phyloP scores from a whole-genome alignment of 2,797 vertebrate species.

The Anas capensis region DNA sequence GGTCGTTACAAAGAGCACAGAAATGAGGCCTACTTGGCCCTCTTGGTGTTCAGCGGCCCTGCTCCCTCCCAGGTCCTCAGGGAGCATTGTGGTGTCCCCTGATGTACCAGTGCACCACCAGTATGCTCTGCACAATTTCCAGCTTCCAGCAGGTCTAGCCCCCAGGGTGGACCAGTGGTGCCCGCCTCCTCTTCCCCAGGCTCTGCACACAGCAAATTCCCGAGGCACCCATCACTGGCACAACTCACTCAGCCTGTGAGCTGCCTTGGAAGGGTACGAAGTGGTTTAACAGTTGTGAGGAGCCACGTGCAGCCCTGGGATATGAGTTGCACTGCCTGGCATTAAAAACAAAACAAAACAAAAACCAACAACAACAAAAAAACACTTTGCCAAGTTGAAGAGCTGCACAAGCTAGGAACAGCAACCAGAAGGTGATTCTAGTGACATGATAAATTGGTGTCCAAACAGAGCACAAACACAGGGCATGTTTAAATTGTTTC shows the following conservation, averaged over 20 bases:
- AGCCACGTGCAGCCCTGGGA: background rate
- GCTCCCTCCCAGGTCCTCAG: background rate
- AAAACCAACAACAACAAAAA: background rate
- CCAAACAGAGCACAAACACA: background rate
- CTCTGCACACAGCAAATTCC: background rate
- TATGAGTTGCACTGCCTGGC: background rate
- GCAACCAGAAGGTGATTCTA: background rate
- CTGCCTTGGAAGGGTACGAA: background rate
- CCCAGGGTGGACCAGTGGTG: background rate
- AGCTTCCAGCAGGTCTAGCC: background rate
- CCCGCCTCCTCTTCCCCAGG: background rate
- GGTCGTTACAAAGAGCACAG: background rate
- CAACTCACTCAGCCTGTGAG: background rate
- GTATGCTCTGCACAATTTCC: background rate
- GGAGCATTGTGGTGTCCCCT: background rate
- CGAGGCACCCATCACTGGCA: background rate
- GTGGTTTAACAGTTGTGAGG: background rate
- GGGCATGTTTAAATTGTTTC: background rate
- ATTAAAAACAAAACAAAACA: background rate
- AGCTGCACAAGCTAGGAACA: background rate
- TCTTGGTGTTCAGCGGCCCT: background rate
- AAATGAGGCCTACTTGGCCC: background rate
- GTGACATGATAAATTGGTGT: background rate
- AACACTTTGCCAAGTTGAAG: background rate
- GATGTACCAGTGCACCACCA: background rate